phyloP scores from a whole-genome alignment of 2,888 invertebrate genomes.

The Oscheius sp. region DNA sequence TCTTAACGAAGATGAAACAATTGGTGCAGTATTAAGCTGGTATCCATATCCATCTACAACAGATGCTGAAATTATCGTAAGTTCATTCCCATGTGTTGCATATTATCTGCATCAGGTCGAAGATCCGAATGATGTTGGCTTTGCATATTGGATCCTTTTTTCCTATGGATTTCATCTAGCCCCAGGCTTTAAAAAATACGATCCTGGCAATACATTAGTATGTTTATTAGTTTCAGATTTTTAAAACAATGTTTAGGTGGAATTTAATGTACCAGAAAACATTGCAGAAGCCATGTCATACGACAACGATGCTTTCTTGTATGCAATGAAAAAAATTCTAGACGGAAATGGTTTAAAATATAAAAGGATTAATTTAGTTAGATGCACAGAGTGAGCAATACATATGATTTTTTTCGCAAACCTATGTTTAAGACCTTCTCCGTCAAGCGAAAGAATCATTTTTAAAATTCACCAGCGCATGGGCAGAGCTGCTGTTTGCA shows the following conservation, averaged over 20 bases:
- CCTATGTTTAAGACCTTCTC: not conserved
- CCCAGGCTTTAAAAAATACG: not conserved
- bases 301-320: not conserved
- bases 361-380: not conserved
- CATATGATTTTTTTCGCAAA: not conserved
- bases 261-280: not conserved
- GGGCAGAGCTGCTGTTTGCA: not conserved
- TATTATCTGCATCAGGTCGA: no score
- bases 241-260: not conserved
- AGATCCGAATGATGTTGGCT: constrained; percentile 5
- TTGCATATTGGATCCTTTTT: not conserved
- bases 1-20: not conserved
- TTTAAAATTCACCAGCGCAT: constrained; percentile 6
- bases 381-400: constrained; percentile 5
- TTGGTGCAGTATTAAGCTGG: constrained; percentile 2
- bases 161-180: not conserved
- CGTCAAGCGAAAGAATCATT: not conserved
- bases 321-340: not conserved
- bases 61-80: not conserved
- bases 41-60: not conserved
- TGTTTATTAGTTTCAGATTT: no score
- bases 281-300: not conserved
- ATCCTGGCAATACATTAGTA: not conserved
- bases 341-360: not conserved
- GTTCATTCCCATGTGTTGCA: no score